Conservation (phyloP, 2,113 vertebrate genomes). For the Menura novaehollandiae region DNA sequence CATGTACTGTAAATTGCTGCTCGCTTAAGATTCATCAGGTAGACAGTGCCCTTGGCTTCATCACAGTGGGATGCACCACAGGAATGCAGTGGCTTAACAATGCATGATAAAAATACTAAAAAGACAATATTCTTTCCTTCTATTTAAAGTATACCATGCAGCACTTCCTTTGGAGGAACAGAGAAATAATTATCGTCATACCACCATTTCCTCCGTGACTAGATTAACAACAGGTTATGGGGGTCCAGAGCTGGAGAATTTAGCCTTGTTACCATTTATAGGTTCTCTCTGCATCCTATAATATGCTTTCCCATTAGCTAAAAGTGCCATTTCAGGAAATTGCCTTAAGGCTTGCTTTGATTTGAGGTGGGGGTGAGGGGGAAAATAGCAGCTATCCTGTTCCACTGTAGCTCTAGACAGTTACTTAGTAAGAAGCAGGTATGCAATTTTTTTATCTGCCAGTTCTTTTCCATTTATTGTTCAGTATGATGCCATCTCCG, state of each 20-base stretch:
- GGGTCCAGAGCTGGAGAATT: not conserved
- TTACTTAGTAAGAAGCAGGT: not conserved
- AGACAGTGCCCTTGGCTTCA: not conserved
- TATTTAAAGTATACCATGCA: not conserved
- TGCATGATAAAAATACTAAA: not conserved
- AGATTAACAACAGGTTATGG: not conserved
- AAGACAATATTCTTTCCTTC: not conserved
- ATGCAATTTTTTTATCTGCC: not conserved
- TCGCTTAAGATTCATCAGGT: not conserved
- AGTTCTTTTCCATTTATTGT: not conserved
- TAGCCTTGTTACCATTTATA: slow-evolving; percentile 6
- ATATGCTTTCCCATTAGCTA: not conserved
- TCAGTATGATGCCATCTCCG: not conserved
- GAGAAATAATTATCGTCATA: not conserved
- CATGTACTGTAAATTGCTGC: not conserved
- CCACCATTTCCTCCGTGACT: not conserved
- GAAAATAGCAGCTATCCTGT: not conserved
- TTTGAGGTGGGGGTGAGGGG: not conserved
- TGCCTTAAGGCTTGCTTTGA: not conserved
- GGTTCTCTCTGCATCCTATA: not conserved
- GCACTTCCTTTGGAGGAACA: slow-evolving; percentile 4
- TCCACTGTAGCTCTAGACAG: not conserved
- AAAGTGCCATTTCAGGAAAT: slow-evolving; percentile 22
- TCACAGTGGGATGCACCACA: not conserved
- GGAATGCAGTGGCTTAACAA: not conserved